Evolutionary conservation across 2,797 vertebrate species (phyloP).

Genomic region (Crocidura indochinensis): DNA sequence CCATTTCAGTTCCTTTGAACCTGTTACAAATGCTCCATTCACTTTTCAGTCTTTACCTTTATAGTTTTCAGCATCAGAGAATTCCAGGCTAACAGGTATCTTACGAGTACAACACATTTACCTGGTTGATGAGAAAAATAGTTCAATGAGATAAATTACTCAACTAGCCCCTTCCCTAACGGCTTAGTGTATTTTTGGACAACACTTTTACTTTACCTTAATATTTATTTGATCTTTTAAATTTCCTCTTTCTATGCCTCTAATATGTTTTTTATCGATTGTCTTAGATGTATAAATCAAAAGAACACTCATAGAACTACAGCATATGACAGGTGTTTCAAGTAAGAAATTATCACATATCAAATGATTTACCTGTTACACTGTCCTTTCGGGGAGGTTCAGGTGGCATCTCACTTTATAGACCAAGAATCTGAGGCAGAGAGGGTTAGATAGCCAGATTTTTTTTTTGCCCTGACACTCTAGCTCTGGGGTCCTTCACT

Average conservation of each 20-base stretch:
- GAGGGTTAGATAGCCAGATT: background rate
- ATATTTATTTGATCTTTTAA: constrained; percentile 21
- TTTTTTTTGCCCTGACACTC: background rate
- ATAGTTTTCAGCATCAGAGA: background rate
- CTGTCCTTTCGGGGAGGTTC: background rate
- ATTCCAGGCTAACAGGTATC: background rate
- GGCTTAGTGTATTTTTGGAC: background rate
- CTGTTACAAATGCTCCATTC: background rate
- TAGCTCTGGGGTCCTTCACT: background rate
- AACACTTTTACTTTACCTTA: background rate
- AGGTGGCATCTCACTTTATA: background rate
- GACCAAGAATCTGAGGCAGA: constrained; percentile 18
- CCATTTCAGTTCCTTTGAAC: background rate
- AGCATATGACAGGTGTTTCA: background rate
- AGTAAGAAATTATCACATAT: background rate
- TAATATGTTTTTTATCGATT: background rate
- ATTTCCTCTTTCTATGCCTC: constrained; percentile 23
- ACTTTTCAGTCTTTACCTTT: background rate
- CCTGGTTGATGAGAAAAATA: background rate
- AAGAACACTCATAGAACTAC: background rate
- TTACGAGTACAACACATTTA: background rate
- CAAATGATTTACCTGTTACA: background rate
- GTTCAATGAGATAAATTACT: background rate
- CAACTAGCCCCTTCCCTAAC: background rate
- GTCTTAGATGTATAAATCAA: constrained; percentile 23